A percentile compares a stretch with the other conserved stretches of the same genome.
phyloP scores from a whole-genome alignment of 2,888 invertebrate genomes.

The Dynastes grantii region DNA sequence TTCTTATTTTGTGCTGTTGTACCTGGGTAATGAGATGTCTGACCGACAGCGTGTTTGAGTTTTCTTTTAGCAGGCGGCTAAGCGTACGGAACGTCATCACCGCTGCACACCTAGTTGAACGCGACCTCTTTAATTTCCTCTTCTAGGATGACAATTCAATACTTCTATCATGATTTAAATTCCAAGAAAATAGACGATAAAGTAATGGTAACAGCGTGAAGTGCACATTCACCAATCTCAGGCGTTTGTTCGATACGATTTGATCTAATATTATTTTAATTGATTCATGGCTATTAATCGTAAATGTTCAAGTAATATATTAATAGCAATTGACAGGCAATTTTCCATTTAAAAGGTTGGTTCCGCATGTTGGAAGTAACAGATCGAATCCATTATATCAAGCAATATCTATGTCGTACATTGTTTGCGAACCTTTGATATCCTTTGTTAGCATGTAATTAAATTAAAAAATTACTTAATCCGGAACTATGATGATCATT shows the following conservation, averaged over 20 bases:
- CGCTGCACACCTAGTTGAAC: conserved; percentile 35
- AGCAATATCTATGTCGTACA: no score
- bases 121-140: conserved; percentile 34
- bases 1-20: conserved; percentile 17
- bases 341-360: no score
- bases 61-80: conserved; percentile 27
- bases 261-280: not conserved
- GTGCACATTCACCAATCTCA: conserved; percentile 1
- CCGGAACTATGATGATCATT: no score
- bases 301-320: not conserved
- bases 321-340: conserved; percentile 1
- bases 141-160: conserved; percentile 16
- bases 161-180: conserved; percentile 7
- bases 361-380: no score
- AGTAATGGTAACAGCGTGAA: not conserved
- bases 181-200: conserved; percentile 3
- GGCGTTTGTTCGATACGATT: not conserved
- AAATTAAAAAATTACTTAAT: no score
- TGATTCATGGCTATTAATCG: not conserved
- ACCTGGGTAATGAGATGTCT: conserved; percentile 36
- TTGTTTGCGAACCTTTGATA: no score
- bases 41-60: conserved; percentile 33
- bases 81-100: conserved; percentile 18
- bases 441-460: no score
- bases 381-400: no score